Conservation (phyloP, 35 echinoderm and acorn worm species). For the Eucidaris tribuloides region DNA sequence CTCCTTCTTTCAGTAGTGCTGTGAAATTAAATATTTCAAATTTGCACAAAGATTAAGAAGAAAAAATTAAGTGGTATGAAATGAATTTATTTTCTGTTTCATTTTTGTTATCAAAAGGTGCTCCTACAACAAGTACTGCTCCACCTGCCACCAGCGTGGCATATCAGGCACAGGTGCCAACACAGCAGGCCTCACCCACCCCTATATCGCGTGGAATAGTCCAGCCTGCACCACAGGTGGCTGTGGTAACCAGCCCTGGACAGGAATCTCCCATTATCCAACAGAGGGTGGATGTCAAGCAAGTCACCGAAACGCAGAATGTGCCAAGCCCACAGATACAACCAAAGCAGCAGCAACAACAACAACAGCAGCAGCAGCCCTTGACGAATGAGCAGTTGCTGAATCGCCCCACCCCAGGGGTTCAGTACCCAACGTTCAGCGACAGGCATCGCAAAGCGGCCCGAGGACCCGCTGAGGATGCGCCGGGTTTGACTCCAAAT, state of each 20-base stretch:
- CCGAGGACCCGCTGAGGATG: constrained; percentile 32
- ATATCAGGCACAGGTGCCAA: too few relatives aligned
- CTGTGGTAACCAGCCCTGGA: background rate
- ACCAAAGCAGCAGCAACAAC: constrained; percentile 7
- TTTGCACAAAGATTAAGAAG: too few relatives aligned
- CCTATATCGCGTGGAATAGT: constrained; percentile 22
- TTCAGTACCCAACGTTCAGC: constrained; percentile 92
- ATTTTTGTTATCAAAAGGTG: too few relatives aligned
- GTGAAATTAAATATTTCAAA: too few relatives aligned
- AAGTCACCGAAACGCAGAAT: background rate
- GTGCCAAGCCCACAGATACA: constrained; percentile 3
- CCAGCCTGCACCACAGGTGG: constrained; percentile 10
- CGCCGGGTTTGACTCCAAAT: constrained; percentile 29
- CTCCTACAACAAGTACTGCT: too few relatives aligned
- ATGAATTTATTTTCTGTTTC: too few relatives aligned
- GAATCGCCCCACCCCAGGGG: constrained; percentile 38
- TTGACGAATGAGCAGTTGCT: constrained; percentile 48
- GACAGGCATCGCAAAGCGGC: constrained; percentile 80
- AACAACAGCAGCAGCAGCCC: constrained; percentile 2
- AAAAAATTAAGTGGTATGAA: too few relatives aligned
- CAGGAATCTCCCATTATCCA: constrained; percentile 32
- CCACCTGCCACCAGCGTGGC: too few relatives aligned
- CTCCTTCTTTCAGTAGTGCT: too few relatives aligned
- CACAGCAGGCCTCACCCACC: background rate
- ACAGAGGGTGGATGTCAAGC: constrained; percentile 24